phyloP scores from a whole-genome alignment of 2,113 vertebrate species.

The Lepus timidus region DNA sequence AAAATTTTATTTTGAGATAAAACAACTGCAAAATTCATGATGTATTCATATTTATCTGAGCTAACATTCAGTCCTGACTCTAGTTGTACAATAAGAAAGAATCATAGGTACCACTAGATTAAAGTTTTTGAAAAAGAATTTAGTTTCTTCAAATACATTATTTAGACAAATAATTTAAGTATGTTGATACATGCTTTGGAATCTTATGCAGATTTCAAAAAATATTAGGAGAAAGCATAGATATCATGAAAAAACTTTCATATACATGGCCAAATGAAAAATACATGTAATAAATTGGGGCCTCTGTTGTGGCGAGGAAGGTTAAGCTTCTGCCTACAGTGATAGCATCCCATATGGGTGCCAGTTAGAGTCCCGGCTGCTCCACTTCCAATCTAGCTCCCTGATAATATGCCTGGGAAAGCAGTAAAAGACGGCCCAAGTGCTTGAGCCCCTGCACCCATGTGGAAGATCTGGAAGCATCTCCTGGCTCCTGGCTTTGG shows the following conservation, averaged over 20 bases:
- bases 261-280: not conserved
- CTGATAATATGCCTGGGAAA: no score
- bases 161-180: conserved; percentile 13
- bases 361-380: no score
- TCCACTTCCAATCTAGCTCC: no score
- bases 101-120: not conserved
- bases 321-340: no score
- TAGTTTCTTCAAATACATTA: not conserved
- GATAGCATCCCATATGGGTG: no score
- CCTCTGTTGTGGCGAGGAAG: no score
- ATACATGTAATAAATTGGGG: not conserved
- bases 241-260: not conserved
- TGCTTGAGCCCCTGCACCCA: no score
- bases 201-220: not conserved
- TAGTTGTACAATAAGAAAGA: not conserved
- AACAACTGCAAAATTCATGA: not conserved
- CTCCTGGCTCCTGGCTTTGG: no score
- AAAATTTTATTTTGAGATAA: conserved; percentile 23
- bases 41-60: not conserved
- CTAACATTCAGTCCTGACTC: not conserved
- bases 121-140: not conserved
- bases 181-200: not conserved
- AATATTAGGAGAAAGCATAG: not conserved
- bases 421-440: no score
- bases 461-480: no score